A percentile compares a stretch with the other conserved stretches of the same genome.
Conservation (phyloP, 2,113 vertebrate species). For the Corydoras maculifer region DNA sequence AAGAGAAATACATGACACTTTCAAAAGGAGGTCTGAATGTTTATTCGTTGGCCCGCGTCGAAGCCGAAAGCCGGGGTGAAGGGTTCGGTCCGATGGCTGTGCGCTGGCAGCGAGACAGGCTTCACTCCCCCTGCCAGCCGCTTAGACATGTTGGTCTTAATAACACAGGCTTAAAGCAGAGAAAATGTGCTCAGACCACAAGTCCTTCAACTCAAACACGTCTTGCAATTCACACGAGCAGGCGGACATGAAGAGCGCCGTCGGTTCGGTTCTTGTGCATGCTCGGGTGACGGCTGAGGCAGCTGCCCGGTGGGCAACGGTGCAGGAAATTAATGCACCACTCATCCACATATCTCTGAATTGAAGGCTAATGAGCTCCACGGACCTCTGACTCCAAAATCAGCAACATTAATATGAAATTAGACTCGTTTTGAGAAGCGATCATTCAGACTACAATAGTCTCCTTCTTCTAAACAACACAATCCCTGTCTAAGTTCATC, state of each 20-base stretch:
- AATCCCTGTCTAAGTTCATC: too few species aligned
- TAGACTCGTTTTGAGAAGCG: too few species aligned
- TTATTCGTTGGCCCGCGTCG: conserved; percentile 28
- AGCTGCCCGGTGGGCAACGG: too few species aligned
- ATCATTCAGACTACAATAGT: too few species aligned
- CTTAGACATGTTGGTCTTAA: conserved; percentile 33
- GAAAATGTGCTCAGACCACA: conserved; percentile 32
- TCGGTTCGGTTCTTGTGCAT: neutral
- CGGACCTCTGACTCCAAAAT: too few species aligned
- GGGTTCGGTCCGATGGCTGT: conserved; percentile 39
- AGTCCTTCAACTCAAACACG: conserved; percentile 19
- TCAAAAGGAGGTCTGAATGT: conserved; percentile 39
- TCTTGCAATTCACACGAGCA: conserved; percentile 38
- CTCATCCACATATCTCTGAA: neutral
- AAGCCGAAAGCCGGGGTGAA: conserved; percentile 38
- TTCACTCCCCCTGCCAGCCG: conserved; percentile 35
- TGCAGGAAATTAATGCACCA: neutral
- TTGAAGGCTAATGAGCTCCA: too few species aligned
- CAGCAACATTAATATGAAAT: too few species aligned
- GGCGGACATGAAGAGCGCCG: neutral
- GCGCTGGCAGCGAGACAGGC: conserved; percentile 21
- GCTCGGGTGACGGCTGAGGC: too few species aligned
- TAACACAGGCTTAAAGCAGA: conserved; percentile 24
- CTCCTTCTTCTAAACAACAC: too few species aligned
- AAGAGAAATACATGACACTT: conserved; percentile 45